phyloP scores from a whole-genome alignment of 2,113 vertebrate species.

The Anoura caudifer region DNA sequence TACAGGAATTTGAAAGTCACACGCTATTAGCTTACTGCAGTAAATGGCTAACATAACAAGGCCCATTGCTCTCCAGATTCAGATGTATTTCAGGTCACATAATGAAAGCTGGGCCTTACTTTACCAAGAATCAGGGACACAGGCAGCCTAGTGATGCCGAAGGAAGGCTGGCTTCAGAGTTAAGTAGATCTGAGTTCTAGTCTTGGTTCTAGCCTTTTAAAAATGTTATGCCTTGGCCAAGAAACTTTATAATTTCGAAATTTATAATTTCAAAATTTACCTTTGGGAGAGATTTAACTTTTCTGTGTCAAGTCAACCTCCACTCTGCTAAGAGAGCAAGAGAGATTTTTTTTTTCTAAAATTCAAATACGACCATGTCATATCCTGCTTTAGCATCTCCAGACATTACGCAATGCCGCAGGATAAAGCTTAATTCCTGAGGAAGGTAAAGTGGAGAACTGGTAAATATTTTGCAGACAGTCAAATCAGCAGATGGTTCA shows the following conservation, averaged over 20 bases:
- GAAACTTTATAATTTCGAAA: not conserved
- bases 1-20: constrained; percentile 33
- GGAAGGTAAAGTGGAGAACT: not conserved
- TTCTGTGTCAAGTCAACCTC: not conserved
- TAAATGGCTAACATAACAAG: not conserved
- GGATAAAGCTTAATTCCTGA: not conserved
- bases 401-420: not conserved
- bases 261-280: not conserved
- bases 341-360: not conserved
- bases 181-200: not conserved
- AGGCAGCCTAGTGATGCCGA: not conserved
- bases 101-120: not conserved
- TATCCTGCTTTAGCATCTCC: not conserved
- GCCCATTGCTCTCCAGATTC: not conserved
- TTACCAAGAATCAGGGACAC: not conserved
- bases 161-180: not conserved
- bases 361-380: not conserved
- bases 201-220: not conserved
- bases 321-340: not conserved
- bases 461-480: not conserved
- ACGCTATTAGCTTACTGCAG: constrained; percentile 15
- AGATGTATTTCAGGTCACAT: not conserved
- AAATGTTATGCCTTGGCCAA: not conserved
- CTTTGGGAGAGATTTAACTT: not conserved
- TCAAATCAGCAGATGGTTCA: not conserved